Percentiles rank a stretch among this genome's conserved stretches.
These are phyloP conservation scores for Stichopus horrens DNA, from an alignment of 53 echinoderm and acorn worm species.

Conservation along the genomic window DNA sequence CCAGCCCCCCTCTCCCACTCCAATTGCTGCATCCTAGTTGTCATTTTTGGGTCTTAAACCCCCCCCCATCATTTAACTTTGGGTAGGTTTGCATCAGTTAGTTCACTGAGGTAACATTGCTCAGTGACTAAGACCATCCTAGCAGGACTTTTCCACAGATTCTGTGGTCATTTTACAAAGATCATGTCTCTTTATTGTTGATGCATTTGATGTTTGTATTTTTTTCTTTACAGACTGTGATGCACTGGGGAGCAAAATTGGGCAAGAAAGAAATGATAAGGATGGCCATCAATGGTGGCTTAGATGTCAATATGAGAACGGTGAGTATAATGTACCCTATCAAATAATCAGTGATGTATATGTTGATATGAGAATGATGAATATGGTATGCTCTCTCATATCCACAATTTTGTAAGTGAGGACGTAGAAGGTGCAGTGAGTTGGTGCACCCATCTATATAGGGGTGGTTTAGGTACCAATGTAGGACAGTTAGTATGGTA, in stretches of 20 bases:
- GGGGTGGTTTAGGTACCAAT: too few relatives aligned
- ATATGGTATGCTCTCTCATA: too few relatives aligned
- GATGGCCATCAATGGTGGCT: constrained; percentile 68
- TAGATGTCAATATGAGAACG: constrained; percentile 90
- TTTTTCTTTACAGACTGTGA: constrained; percentile 67
- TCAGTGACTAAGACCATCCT: neutral
- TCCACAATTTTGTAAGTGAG: constrained; percentile 66
- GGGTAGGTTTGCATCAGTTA: too few relatives aligned
- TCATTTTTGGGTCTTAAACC: too few relatives aligned
- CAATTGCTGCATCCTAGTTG: too few relatives aligned
- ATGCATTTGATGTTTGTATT: neutral
- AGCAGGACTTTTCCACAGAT: neutral
- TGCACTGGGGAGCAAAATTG: constrained; percentile 99
- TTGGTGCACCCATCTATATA: too few relatives aligned
- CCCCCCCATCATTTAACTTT: too few relatives aligned
- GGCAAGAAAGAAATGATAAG: constrained; percentile 98
- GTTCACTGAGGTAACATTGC: neutral
- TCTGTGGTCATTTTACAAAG: neutral
- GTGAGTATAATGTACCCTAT: constrained; percentile 50
- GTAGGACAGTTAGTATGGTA: too few relatives aligned
- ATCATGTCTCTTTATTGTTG: neutral
- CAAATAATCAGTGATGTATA: constrained; percentile 50
- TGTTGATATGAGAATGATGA: constrained; percentile 91
- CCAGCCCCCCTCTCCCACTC: too few relatives aligned
- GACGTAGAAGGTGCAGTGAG: constrained; percentile 57